Evolutionary conservation across 2,888 invertebrate genomes (phyloP).

Genomic region (Eilema sororculum): DNA sequence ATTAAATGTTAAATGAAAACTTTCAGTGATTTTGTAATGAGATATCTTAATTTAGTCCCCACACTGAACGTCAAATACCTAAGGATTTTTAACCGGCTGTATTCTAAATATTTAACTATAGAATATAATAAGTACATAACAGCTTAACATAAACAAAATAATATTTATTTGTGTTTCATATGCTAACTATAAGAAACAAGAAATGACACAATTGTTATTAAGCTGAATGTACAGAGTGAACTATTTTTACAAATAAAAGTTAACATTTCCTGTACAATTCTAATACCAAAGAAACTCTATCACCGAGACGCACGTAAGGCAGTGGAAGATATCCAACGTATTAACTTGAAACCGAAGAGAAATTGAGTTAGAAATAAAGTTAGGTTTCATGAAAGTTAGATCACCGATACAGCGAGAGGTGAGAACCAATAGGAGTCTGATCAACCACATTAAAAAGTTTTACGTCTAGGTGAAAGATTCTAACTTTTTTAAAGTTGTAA

Average conservation of each 20-base stretch:
- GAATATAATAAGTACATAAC: neutral
- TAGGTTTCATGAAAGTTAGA: slow-evolving; percentile 55
- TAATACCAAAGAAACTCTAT: slow-evolving; percentile 23
- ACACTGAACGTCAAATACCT: neutral
- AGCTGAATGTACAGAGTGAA: neutral
- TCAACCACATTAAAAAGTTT: slow-evolving; percentile 19
- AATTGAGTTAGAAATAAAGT: slow-evolving; percentile 55
- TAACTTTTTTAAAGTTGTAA: neutral
- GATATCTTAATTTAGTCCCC: neutral
- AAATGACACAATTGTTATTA: neutral
- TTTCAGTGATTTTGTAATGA: slow-evolving; percentile 6
- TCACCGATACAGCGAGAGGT: slow-evolving; percentile 52
- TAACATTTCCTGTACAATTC: neutral
- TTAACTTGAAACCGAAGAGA: slow-evolving; percentile 43
- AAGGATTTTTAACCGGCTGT: neutral
- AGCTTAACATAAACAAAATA: too few species aligned
- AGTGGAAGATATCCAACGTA: slow-evolving; percentile 33
- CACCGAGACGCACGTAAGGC: slow-evolving; percentile 13
- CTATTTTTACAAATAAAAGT: neutral
- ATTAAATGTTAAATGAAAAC: slow-evolving; percentile 5
- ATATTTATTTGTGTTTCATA: too few species aligned
- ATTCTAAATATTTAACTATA: too few species aligned
- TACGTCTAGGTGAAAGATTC: slow-evolving; percentile 21
- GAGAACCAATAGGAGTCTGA: slow-evolving; percentile 37
- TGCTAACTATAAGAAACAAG: neutral